Evolutionary conservation across 2,888 invertebrate species (phyloP).

Genomic region (Dione juno): DNA sequence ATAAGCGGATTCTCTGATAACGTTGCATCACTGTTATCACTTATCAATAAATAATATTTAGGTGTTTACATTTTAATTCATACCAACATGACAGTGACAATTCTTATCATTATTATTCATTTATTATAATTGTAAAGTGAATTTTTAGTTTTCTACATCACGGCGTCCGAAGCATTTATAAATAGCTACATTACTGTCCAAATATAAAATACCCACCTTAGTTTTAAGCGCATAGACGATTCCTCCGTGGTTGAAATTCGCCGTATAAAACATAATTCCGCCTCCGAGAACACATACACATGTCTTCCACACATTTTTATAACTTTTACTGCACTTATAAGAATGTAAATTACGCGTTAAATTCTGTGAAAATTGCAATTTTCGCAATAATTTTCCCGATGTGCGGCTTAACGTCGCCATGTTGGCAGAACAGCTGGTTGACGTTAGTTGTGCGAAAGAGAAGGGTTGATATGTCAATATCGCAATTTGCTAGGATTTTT

Average conservation of each 20-base stretch:
- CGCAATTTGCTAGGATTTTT: background rate
- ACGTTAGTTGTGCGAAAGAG: slow-evolving; percentile 56
- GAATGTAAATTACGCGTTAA: slow-evolving; percentile 66
- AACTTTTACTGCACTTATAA: slow-evolving; percentile 60
- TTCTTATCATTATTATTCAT: slow-evolving; percentile 8
- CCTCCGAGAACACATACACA: slow-evolving; percentile 77
- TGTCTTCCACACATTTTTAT: slow-evolving; percentile 63
- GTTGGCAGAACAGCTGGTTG: slow-evolving; percentile 75
- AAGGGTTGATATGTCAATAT: slow-evolving; percentile 45
- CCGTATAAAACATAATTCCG: slow-evolving; percentile 68
- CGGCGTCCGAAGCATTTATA: slow-evolving; percentile 23
- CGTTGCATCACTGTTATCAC: background rate
- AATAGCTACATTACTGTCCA: slow-evolving; percentile 36
- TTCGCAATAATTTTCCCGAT: slow-evolving; percentile 72
- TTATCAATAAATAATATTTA: slow-evolving; percentile 1
- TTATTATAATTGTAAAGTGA: background rate
- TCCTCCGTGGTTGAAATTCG: slow-evolving; percentile 62
- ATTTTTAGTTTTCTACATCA: background rate
- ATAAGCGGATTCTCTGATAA: background rate
- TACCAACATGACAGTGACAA: slow-evolving; percentile 36
- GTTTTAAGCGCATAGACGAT: slow-evolving; percentile 78
- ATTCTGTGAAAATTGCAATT: slow-evolving; percentile 65
- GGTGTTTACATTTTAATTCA: slow-evolving; percentile 35
- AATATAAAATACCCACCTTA: slow-evolving; percentile 63
- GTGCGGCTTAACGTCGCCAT: slow-evolving; percentile 80